Conservation (phyloP, 1,140 invertebrate genomes). For the Bombus balteatus region DNA sequence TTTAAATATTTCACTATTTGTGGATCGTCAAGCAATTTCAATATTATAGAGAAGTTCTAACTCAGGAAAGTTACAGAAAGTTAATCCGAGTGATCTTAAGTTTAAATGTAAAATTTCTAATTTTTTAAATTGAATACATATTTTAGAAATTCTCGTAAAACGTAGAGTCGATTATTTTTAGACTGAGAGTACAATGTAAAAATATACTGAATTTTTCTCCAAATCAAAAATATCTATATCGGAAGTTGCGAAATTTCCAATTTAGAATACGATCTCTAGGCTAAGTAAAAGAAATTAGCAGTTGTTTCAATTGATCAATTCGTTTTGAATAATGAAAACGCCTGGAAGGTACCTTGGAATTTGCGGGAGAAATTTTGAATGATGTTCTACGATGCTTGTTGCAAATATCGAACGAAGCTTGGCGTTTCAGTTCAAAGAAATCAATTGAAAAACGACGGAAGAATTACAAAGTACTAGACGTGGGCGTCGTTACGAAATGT, state of each 20-base stretch:
- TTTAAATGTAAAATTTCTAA: background rate
- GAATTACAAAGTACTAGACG: background rate
- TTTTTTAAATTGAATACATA: background rate
- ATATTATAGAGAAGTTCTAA: no score
- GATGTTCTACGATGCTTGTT: background rate
- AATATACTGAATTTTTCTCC: no score
- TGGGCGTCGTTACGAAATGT: background rate
- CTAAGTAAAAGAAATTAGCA: background rate
- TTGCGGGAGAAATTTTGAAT: background rate
- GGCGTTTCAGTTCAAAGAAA: conserved; percentile 1
- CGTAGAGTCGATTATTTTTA: no score
- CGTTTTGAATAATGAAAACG: background rate
- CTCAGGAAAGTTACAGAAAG: no score
- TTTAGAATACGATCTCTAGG: background rate
- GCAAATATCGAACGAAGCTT: conserved; percentile 7
- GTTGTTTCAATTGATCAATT: background rate
- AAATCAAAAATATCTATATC: background rate
- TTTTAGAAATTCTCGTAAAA: background rate
- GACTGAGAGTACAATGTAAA: no score
- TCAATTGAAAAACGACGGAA: no score
- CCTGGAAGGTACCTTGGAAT: background rate
- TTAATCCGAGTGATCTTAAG: background rate
- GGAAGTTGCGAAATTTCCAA: background rate
- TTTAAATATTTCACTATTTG: background rate
- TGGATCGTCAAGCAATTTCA: background rate